phyloP scores from a whole-genome alignment of 92 coral and sea anemone species.

The Phymanthus crucifer region DNA sequence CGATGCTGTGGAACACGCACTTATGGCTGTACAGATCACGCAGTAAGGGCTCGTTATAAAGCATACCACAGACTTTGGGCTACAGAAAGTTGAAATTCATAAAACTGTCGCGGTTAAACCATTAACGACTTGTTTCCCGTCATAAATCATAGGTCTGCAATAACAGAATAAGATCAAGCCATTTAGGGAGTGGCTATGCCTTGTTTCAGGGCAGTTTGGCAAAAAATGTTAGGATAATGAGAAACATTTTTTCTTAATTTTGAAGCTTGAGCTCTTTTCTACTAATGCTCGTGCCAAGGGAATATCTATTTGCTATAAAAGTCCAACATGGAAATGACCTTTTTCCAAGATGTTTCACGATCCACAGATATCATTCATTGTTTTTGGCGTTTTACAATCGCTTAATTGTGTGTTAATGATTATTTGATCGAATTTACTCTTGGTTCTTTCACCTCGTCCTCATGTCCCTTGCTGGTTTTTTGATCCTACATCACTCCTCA shows the following conservation, averaged over 20 bases:
- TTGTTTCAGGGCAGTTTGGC: no score
- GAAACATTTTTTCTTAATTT: background rate
- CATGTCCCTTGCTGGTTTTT: slow-evolving; percentile 10
- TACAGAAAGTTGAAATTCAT: no score
- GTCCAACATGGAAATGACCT: slow-evolving; percentile 7
- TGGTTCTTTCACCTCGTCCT: background rate
- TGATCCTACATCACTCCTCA: background rate
- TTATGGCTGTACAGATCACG: no score
- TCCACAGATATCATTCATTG: slow-evolving; percentile 30
- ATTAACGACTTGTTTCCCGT: no score
- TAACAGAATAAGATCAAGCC: no score
- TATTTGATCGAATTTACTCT: background rate
- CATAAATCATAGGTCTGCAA: no score
- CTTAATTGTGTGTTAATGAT: slow-evolving; percentile 8
- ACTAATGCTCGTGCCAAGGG: background rate
- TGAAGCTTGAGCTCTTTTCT: background rate
- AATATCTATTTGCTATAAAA: background rate
- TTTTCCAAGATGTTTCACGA: slow-evolving; percentile 10
- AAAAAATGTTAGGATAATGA: background rate
- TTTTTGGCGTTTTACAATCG: slow-evolving; percentile 26
- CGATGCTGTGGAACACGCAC: background rate
- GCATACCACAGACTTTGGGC: no score
- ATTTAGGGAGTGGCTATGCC: no score
- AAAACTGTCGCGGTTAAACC: no score
- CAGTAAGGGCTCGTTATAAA: background rate